These are phyloP conservation scores for Montipora capricornis DNA, from an alignment of 64 coral and sea anemone genomes.

Conservation along the genomic window DNA sequence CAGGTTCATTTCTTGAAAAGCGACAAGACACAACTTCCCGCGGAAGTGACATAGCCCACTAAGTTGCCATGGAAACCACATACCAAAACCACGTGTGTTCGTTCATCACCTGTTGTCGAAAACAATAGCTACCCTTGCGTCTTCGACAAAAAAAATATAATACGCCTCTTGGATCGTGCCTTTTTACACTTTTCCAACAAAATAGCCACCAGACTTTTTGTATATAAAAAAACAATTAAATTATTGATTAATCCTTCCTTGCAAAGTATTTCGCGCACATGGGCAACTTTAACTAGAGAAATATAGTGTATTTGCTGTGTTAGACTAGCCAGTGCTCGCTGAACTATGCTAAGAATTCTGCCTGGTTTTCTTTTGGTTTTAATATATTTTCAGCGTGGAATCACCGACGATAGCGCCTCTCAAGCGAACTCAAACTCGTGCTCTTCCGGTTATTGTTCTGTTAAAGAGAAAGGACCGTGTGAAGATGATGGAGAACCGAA, in stretches of 20 bases:
- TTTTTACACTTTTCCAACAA: background rate
- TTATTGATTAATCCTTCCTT: background rate
- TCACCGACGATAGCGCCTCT: background rate
- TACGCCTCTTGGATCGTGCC: background rate
- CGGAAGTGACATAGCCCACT: background rate
- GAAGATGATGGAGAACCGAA: constrained; percentile 52
- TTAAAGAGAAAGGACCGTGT: constrained; percentile 56
- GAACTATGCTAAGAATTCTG: background rate
- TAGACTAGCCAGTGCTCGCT: background rate
- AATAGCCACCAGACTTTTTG: constrained; percentile 30
- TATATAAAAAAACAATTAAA: constrained; percentile 4
- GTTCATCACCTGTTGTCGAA: background rate
- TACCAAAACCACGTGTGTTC: background rate
- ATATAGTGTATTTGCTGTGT: background rate
- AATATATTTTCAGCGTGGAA: background rate
- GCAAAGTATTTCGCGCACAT: background rate
- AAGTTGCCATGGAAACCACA: constrained; percentile 14
- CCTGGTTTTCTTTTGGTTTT: background rate
- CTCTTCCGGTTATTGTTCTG: constrained; percentile 1
- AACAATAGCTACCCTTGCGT: background rate
- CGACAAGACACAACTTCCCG: too few species aligned
- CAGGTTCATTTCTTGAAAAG: too few species aligned
- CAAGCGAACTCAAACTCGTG: constrained; percentile 9
- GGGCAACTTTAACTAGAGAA: background rate
- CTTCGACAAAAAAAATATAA: background rate